A percentile compares a stretch with the other conserved stretches of the same genome.
phyloP scores from a whole-genome alignment of 2,797 vertebrate species.

The Myripristis murdjan region DNA sequence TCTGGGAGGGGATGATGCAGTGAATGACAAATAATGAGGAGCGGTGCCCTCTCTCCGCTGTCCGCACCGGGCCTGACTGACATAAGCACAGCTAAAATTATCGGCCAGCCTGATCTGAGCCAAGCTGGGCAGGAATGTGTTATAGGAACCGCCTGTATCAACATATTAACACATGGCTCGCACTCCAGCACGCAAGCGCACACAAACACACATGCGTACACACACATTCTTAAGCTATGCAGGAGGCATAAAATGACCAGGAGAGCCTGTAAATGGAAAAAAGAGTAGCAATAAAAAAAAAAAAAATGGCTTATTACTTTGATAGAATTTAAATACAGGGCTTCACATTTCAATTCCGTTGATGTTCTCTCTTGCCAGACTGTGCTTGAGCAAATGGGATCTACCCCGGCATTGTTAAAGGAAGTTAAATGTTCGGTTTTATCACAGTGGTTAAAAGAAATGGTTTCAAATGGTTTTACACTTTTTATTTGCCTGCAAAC shows the following conservation, averaged over 20 bases:
- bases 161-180: slow-evolving; percentile 62
- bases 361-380: background rate
- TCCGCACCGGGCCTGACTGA: slow-evolving; percentile 42
- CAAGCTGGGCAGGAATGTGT: slow-evolving; percentile 64
- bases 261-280: background rate
- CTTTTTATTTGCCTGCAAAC: slow-evolving; percentile 5
- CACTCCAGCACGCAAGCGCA: slow-evolving; percentile 21
- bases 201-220: slow-evolving; percentile 11
- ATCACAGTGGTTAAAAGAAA: slow-evolving; percentile 31
- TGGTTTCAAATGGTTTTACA: slow-evolving; percentile 19
- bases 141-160: slow-evolving; percentile 67
- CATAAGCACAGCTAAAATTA: slow-evolving; percentile 63
- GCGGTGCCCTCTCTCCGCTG: slow-evolving; percentile 25
- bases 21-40: slow-evolving; percentile 34
- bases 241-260: background rate
- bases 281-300: slow-evolving; percentile 6
- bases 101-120: slow-evolving; percentile 58
- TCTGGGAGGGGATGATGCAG: slow-evolving; percentile 23
- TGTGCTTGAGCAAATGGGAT: background rate
- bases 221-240: slow-evolving; percentile 41
- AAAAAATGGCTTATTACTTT: too few relatives aligned
- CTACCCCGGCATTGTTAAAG: too few relatives aligned
- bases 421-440: background rate
- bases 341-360: background rate
- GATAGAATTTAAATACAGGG: background rate